Evolutionary conservation across 2,888 invertebrate species (phyloP).

Genomic region (Heliconius cydno): DNA sequence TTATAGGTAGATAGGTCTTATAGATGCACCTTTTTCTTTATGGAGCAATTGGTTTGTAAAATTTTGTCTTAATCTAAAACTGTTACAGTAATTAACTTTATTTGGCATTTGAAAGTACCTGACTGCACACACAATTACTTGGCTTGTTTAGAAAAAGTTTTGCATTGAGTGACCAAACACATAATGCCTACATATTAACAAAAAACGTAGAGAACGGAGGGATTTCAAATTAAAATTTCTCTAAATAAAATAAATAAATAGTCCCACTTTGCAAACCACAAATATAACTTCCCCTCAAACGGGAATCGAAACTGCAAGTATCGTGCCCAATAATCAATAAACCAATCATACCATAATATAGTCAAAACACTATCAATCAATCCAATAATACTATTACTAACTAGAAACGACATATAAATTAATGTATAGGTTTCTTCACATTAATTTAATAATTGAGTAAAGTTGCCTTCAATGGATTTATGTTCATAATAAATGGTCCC

Average conservation of each 20-base stretch:
- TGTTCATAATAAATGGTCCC: constrained; percentile 11
- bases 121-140: neutral
- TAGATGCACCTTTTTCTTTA: neutral
- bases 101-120: neutral
- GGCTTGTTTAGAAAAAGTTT: no score
- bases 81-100: neutral
- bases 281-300: neutral
- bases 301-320: neutral
- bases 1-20: constrained; percentile 1
- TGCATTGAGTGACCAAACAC: neutral
- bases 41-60: neutral
- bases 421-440: constrained; percentile 14
- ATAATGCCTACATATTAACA: neutral
- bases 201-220: neutral
- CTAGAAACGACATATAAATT: constrained; percentile 17
- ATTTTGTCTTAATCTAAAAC: neutral
- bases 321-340: neutral
- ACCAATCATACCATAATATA: neutral
- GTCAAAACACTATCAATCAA: constrained; percentile 53
- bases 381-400: constrained; percentile 54
- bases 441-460: constrained; percentile 21
- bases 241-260: neutral
- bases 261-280: neutral
- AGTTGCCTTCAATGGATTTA: constrained; percentile 20
- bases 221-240: neutral